Evolutionary conservation across 2,797 vertebrate species (phyloP), one percentile per base, ranked within the genome.

Genomic region (Gobionotothen gibberifrons): DNA sequence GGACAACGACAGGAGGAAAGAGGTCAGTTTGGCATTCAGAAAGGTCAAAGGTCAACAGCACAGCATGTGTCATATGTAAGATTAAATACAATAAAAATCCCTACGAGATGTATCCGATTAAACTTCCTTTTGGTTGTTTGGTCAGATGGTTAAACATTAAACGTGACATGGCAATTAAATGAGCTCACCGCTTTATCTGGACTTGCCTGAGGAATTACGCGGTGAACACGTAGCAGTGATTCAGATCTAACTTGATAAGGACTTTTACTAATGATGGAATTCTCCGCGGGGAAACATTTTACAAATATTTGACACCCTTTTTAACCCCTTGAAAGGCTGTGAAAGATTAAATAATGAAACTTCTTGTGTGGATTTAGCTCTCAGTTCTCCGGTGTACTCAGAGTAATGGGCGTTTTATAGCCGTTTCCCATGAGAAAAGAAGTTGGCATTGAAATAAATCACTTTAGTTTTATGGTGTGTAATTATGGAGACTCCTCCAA

Each of bases 1-100:
- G 76, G 96, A 98, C 93, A 97, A 98, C 22, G 98, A 99, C 94
- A 93, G 98, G 76, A 96, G 98, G 87, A 99, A 99, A 92, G 98
- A 99, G 96, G 98, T 99, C 82, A 93, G 96, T 88, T 19, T 29
- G 61, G 70, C 53, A 5, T 65, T 12, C n/a, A 32, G 13, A 68
- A 52, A 22, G 55, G 83, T 74, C 75, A 14, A 52, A 77, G 39
- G 39, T 72, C 62, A 52, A 29, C 32, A 19, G 14, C 29, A 7
- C 40, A 21, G 47, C 16, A 43, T 48, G 7, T 39, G 48, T 26
- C 21, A 17, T 19, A 19, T 49, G 6, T 12, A 15, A 57, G 22
- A 42, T 12, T 15, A 12, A 14, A n/a, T 44, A 22, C 22, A 13
- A n/a, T 17, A 6, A 2, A 66, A 52, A 58, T 11, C 36, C 17